Conservation (phyloP, 2,797 vertebrate genomes). For the Loris lydekkerianus region DNA sequence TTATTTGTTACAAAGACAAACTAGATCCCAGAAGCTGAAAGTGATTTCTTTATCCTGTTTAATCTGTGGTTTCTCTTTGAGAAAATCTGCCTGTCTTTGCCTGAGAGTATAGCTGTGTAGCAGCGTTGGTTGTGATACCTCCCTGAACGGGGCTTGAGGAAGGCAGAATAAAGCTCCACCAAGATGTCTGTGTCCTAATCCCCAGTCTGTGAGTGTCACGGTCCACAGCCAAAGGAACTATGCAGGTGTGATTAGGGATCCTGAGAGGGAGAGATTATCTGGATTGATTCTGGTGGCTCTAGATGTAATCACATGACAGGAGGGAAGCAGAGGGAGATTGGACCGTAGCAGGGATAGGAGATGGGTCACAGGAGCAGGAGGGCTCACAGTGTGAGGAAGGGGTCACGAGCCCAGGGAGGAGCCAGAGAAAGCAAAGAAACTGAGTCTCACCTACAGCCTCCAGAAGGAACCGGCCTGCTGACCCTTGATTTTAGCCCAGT, state of each 20-base stretch:
- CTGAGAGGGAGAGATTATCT: conserved; percentile 3
- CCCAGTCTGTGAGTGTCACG: neutral
- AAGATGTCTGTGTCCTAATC: neutral
- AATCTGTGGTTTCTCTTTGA: conserved; percentile 25
- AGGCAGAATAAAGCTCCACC: neutral
- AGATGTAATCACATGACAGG: neutral
- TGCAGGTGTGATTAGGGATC: neutral
- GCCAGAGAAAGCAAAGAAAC: neutral
- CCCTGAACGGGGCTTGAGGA: neutral
- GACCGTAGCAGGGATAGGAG: neutral
- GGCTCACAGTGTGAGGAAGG: neutral
- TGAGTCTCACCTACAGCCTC: neutral
- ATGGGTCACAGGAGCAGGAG: neutral
- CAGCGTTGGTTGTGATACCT: neutral
- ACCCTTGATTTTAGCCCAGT: neutral
- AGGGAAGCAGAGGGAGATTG: neutral
- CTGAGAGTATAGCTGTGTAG: neutral
- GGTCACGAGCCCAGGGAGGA: neutral
- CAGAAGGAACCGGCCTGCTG: neutral
- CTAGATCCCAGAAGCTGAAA: conserved; percentile 30
- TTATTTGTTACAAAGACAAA: conserved; percentile 40
- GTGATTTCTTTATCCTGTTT: neutral
- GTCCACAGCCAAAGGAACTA: conserved; percentile 25
- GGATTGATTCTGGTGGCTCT: neutral
- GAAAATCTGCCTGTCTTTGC: conserved; percentile 7